Evolutionary conservation across 2,888 invertebrate genomes (phyloP), one percentile per base, ranked within the genome.

Genomic region (Andrena trimmerana): DNA sequence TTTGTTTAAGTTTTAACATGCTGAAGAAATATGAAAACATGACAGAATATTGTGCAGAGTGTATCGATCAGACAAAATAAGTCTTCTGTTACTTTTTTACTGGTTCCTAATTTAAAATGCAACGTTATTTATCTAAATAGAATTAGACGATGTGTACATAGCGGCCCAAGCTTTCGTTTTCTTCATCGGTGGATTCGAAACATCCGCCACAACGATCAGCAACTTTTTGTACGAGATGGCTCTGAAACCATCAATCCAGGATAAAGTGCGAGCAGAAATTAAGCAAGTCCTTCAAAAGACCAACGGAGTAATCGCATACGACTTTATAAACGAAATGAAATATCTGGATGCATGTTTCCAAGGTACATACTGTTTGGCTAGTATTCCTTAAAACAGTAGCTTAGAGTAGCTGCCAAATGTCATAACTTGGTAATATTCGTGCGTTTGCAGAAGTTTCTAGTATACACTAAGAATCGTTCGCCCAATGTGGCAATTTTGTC

Each of bases 331-430:
- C 62, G 92, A 93, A 54, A 93, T 95, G 94, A 91, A 91, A 7
- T 95, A 95, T 84, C 85, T 95, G 78, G 93, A 94, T 63, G 92
- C 91, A 88, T 92, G 94, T 0, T 86, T 94, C 16, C 84, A 90
- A 81, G 94, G 94, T 94, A 81, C 8, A n/a, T 50, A 50, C 10
- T 36, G 10, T 2, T 36, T 36, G 10, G 36, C 36, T 36, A 31
- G 8, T 36, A 36, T 36, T 36, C 36, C 10, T 50, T 50, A 50
- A 50, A n/a, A 5, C n/a, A 4, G n/a, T 50, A n/a, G 13, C 50
- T 50, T n/a, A 50, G 36, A 36, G 36, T 36, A 36, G 36, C 10
- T 2, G 6, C 6, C 31, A 31, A 31, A 31, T 31, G 0, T 31
- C 31, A 31, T 31, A 31, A 31, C 6, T 31, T 31, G 31, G 6